Evolutionary conservation across 1,140 invertebrate genomes (phyloP), one percentile per base, ranked within the genome.

Genomic region (Venturia canescens): DNA sequence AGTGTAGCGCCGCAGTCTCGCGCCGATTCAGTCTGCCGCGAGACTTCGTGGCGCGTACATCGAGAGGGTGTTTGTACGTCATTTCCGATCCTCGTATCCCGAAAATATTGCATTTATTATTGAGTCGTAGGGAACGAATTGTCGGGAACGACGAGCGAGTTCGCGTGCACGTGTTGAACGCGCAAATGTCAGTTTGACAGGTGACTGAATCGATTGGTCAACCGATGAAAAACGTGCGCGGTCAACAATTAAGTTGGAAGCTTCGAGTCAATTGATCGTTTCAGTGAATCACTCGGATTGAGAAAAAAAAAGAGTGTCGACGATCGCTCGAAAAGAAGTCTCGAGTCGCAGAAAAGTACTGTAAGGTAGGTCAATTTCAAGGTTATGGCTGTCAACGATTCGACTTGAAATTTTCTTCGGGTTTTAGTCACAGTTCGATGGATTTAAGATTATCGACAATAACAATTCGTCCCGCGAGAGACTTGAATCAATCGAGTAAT

Each of bases 1-100:
- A 26, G 77, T 81, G 18, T 69, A 63, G 26, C 66, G 77, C 80
- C 74, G 34, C 48, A 60, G 63, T 16, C 53, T 57, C 44, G 80
- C 79, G 57, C 27, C 69, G 57, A 71, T 53, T 77, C 80, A 84
- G 83, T 84, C 80, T 80, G 79, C 83, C 79, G 80, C 83, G 83
- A 79, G 78, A 82, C 79, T 31, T 80, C 78, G 83, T 84, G 83
- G 83, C 83, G 80, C 26, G 77, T 81, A 70, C 31, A 69, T 78
- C 77, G 77, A 38, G 38, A 63, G 27, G 60, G 60, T 63, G 53
- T 15, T 70, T 48, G 15, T 27, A 60, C n/a, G 29, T 23, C n/a
- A 11, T 44, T 44, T 48, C 18, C 23, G 44, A 50, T 31, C 67
- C 23, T 76, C 18, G 27, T 15, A 66, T 13, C 9, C 23, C 60